Evolutionary conservation across 64 coral and sea anemone genomes (phyloP).

Genomic region (Dendrophyllia cribrosa): DNA sequence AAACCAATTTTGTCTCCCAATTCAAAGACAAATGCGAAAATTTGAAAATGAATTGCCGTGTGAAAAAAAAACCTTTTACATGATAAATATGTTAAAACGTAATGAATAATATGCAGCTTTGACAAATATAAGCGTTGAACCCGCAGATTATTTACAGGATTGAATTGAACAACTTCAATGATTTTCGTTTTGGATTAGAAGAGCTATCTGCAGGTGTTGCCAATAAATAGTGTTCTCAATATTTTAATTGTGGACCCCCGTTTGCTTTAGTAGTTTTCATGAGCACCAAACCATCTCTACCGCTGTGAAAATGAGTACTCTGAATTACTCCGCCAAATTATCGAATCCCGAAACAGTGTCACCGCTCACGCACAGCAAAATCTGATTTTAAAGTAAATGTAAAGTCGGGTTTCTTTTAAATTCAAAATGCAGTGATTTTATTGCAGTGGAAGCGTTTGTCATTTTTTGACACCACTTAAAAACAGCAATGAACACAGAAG

Average conservation of each 20-base stretch:
- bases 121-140: background rate
- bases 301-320: slow-evolving; percentile 3
- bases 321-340: background rate
- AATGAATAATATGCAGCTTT: slow-evolving; percentile 1
- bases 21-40: background rate
- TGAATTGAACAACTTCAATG: background rate
- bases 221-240: background rate
- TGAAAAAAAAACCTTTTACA: background rate
- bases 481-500: background rate
- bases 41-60: background rate
- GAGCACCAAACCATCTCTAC: background rate
- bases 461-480: background rate
- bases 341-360: background rate
- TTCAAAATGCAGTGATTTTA: background rate
- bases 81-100: no score
- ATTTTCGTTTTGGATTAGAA: background rate
- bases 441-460: background rate
- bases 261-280: background rate
- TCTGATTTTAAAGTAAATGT: background rate
- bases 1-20: background rate
- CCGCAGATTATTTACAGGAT: background rate
- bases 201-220: background rate
- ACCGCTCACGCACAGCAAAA: background rate
- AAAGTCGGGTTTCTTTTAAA: background rate
- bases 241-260: background rate